Base-by-base conservation (phyloP, 2,888 invertebrate species). In the Bombyx huttoni region DNA sequence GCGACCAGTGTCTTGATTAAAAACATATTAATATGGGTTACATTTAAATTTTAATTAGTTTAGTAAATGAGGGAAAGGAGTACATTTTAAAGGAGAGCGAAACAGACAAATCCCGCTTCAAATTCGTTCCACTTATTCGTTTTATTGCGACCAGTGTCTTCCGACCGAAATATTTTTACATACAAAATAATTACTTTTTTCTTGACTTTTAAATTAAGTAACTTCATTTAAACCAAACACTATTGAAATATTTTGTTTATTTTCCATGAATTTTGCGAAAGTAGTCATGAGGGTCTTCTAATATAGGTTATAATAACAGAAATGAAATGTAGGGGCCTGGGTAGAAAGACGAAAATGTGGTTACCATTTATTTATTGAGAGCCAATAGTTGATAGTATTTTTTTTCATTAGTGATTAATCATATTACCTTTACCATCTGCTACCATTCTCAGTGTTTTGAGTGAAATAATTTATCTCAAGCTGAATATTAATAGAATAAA, bases 81-180 rank as follows among this genome's bases (percentile, higher is more conserved):
- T 63, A 63, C 62, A 63, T 64, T 63, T 62, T 58, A 52, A 60
- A 58, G 63, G 55, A 64, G 56, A 59, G 56, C 63, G 64, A 71
- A 76, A 75, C 66, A 67, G 64, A 63, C 64, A 73, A 75, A 73
- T 73, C 71, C 75, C 72, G 72, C 70, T 67, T 68, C 66, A 73
- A 77, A 73, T 77, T 78, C 68, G 61, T 64, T 64, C 63, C 70
- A 70, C 67, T 74, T 70, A 72, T 67, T 65, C 67, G 67, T 70
- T 75, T 75, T 72, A 73, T 70, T 68, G 67, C 67, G 68, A 67
- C 66, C 67, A 69, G 68, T 68, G 72, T 70, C 71, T 70, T 40
- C 64, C 60, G 59, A 55, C 62, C 62, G 65, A 65, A 60, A 65
- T 76, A 76, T 67, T 73, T 75, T 67, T 64, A 65, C 61, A 68